Base-by-base conservation (phyloP, 37 sponge, comb jelly and placozoan species). In the Sycon ciliatum region DNA sequence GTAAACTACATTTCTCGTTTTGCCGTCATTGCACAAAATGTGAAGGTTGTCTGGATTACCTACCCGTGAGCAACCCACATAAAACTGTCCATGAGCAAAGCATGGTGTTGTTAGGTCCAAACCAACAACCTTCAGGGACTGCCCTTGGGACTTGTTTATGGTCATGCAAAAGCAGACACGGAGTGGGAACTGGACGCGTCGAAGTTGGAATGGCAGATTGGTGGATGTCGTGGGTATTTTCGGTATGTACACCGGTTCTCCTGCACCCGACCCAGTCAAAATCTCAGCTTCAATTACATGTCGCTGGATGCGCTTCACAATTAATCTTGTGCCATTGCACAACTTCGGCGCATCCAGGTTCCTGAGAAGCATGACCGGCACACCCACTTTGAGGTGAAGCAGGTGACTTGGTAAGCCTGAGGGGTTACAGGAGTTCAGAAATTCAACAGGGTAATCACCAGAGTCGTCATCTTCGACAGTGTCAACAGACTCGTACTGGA, bases 291-390 rank as follows among this genome's bases (percentile, higher is more conserved):
- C 60, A 27, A 62, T 57, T 56, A 71, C 60, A 20, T 71, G 55
- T 11, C 61, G 57, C 31, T 5, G n/a, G n/a, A 71, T 27, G n/a
- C 24, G 56, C 56, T 61, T 56, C 55, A 71, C 73, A n/a, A 56
- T n/a, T n/a, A n/a, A n/a, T 71, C 57, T 39, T 13, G 73, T 71
- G 20, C 73, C 73, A 58, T 58, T 71, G 55, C 73, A 71, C 5
- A 71, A 20, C 26, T 71, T 71, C 18, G 73, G 73, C 13, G 73
- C 57, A 33, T 71, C 73, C 5, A 71, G 55, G 20, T 71, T 71
- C 56, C 73, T 39, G 6, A 71, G 56, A 20, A 71, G 20, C 60
- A 71, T 71, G 11, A 58, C 56, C 18, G 57, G 73, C 4, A 24
- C 57, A 49, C 73, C 55, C 20, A 27, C 4, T 49, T 71, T 74